Base-by-base conservation (phyloP, 2,113 vertebrate species). In the Gnathonemus echidnorhynchus region DNA sequence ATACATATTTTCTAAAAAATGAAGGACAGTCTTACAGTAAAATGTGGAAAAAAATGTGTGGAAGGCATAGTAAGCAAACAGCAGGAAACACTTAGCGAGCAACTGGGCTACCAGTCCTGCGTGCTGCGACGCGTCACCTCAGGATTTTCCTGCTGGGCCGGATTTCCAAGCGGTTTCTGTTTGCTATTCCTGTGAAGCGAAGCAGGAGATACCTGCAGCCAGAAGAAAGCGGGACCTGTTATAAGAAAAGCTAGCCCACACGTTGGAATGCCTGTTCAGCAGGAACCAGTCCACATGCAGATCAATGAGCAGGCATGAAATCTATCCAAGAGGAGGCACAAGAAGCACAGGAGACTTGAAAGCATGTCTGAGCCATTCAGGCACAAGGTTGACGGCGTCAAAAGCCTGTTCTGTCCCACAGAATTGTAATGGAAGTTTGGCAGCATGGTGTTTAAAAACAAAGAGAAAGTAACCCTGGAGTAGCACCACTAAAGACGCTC, bases 181-280 rank as follows among this genome's bases (percentile, higher is more conserved):
- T 45, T 46, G 45, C 83, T 48, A 48, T 85, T 85, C 77, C 77
- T n/a, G 42, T 85, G 83, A 85, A 85, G 83, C 83, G 83, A 48
- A 48, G 24, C 45, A 45, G 42, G 8, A 13, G 83, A 48, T 24
- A 85, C 35, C 74, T 39, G 45, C 19, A 85, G 21, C 21, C 83
- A 85, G 83, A 42, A 45, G 42, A 85, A n/a, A 85, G 83, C 2
- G 24, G 39, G 83, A 85, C 83, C 83, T 46, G 24, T 48, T 24
- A 85, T 46, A 45, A 85, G 83, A 48, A 42, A 48, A 48, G 83
- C 83, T 48, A 48, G 83, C 45, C 21, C 45, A 24, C 83, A 48
- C 21, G 19, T 1, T 5, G 83, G 45, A 85, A 85, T 85, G 42
- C 45, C 83, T 48, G 45, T 85, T 46, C 83, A 80, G 74, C 35